Percentiles rank a stretch among this genome's conserved stretches.
phyloP scores from a whole-genome alignment of 2,113 vertebrate genomes.

The Columba livia region DNA sequence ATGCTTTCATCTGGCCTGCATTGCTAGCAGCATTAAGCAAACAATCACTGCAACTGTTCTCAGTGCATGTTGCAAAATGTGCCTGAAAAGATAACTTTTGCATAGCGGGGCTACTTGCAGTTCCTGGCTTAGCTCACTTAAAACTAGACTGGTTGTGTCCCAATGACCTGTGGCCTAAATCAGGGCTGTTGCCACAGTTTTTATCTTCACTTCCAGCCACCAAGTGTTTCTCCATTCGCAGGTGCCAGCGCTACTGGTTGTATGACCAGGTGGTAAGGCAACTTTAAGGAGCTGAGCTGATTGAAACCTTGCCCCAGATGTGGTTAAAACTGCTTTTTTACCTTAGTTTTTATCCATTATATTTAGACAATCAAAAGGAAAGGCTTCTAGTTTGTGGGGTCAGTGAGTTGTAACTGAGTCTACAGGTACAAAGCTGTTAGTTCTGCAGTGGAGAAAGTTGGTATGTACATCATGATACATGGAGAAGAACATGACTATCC shows the following conservation, averaged over 20 bases:
- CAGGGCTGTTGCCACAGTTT: neutral
- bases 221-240: neutral
- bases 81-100: neutral
- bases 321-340: neutral
- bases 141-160: neutral
- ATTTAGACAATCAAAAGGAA: neutral
- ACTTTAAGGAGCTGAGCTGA: neutral
- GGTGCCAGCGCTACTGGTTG: neutral
- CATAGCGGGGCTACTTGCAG: neutral
- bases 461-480: neutral
- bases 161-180: neutral
- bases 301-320: neutral
- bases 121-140: neutral
- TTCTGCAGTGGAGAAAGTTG: neutral
- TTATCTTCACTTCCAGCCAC: neutral
- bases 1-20: neutral
- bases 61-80: neutral
- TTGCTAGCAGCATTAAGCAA: neutral
- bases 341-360: neutral
- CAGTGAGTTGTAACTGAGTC: neutral
- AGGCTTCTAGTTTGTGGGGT: neutral
- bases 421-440: neutral
- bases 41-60: neutral
- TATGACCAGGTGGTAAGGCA: neutral
- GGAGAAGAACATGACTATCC: neutral